phyloP scores from a whole-genome alignment of 2,113 vertebrate species.

The Pycnonotus jocosus region DNA sequence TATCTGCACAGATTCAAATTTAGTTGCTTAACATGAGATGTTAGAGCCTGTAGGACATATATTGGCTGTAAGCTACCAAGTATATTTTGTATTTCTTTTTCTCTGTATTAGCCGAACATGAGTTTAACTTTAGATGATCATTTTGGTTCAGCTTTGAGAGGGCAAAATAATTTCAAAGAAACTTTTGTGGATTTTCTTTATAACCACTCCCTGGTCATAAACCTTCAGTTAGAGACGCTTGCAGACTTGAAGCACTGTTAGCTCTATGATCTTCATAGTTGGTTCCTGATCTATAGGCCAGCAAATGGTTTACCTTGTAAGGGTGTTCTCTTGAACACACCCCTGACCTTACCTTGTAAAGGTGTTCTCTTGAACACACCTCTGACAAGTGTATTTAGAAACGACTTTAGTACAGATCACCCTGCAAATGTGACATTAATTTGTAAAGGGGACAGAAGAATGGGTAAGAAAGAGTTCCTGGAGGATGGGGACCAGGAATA shows the following conservation, averaged over 20 bases:
- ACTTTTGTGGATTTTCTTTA: neutral
- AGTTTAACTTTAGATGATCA: neutral
- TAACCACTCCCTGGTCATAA: neutral
- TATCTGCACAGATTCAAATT: neutral
- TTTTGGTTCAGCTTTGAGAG: neutral
- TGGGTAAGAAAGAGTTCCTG: neutral
- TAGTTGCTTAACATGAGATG: neutral
- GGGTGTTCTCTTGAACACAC: neutral
- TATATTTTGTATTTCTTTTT: neutral
- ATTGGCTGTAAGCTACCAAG: neutral
- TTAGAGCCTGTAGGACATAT: neutral
- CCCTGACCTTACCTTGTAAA: neutral
- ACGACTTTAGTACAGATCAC: neutral
- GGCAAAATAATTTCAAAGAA: neutral
- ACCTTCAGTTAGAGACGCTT: neutral
- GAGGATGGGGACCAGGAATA: neutral
- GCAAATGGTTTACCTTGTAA: neutral
- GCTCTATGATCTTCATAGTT: neutral
- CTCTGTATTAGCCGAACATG: neutral
- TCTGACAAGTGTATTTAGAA: neutral
- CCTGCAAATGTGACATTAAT: neutral
- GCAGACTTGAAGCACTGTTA: neutral
- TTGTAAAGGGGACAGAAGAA: neutral
- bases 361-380: neutral
- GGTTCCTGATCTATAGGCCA: neutral